Evolutionary conservation across 2,113 vertebrate species (phyloP).

Genomic region (Ascaphus truei): DNA sequence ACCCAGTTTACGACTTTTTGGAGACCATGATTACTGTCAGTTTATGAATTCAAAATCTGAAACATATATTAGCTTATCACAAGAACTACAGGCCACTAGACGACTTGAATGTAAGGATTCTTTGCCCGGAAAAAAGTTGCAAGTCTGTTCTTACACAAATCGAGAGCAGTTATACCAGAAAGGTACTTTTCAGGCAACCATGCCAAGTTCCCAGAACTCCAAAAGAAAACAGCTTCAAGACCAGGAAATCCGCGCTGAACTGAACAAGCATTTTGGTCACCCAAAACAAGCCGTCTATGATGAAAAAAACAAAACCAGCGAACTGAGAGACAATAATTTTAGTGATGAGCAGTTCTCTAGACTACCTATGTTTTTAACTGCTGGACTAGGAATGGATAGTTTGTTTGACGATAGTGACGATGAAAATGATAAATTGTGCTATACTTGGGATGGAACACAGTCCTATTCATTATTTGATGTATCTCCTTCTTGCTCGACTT

Average conservation of each 20-base stretch:
- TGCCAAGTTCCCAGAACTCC: slow-evolving; percentile 61
- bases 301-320: slow-evolving; percentile 65
- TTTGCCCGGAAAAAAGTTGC: slow-evolving; percentile 71
- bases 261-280: slow-evolving; percentile 97
- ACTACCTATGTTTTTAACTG: slow-evolving; percentile 86
- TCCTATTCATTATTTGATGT: slow-evolving; percentile 89
- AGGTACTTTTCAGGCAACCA: slow-evolving; percentile 65
- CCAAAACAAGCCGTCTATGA: slow-evolving; percentile 82
- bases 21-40: slow-evolving; percentile 98
- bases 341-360: slow-evolving; percentile 75
- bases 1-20: slow-evolving; percentile 78
- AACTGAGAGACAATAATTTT: slow-evolving; percentile 67
- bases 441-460: slow-evolving; percentile 88
- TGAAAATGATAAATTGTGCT: slow-evolving; percentile 84
- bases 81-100: slow-evolving; percentile 78
- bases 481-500: slow-evolving; percentile 89
- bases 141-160: slow-evolving; percentile 65
- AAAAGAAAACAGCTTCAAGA: slow-evolving; percentile 86
- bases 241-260: slow-evolving; percentile 94
- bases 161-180: slow-evolving; percentile 65
- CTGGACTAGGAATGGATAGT: slow-evolving; percentile 80
- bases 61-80: slow-evolving; percentile 66
- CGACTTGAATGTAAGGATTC: slow-evolving; percentile 84
- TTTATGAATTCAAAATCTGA: slow-evolving; percentile 80
- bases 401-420: slow-evolving; percentile 87